Evolutionary conservation across 35 echinoderm and acorn worm genomes (phyloP).

Genomic region (Anneissia japonica): DNA sequence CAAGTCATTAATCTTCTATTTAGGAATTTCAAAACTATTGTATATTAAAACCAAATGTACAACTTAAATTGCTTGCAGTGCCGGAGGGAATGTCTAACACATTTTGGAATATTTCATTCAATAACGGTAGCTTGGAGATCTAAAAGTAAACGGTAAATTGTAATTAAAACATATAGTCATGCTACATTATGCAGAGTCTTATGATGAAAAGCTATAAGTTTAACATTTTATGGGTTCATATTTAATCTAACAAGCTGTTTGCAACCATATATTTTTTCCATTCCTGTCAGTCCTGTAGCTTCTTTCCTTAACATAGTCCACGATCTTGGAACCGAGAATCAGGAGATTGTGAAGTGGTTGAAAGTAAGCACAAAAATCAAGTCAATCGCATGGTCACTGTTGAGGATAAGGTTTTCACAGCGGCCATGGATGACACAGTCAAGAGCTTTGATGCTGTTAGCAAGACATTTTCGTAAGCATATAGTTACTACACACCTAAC

Average conservation of each 20-base stretch:
- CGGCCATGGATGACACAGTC: constrained; percentile 43
- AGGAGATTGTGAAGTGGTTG: constrained; percentile 8
- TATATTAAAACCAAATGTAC: too few species aligned
- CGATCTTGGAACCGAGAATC: constrained; percentile 32
- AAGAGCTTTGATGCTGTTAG: constrained; percentile 18
- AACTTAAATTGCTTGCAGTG: too few species aligned
- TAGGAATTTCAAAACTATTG: too few species aligned
- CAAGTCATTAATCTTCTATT: too few species aligned
- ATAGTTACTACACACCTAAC: not conserved
- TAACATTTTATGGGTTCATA: too few species aligned
- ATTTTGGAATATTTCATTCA: too few species aligned
- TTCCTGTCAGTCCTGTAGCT: not conserved
- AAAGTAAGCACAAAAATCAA: constrained; percentile 33
- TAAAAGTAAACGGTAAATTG: too few species aligned
- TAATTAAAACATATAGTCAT: too few species aligned
- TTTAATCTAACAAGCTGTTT: not conserved
- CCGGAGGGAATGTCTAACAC: too few species aligned
- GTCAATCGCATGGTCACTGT: constrained; percentile 17
- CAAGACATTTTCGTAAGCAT: constrained; percentile 29
- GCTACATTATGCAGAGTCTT: too few species aligned
- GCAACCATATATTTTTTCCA: not conserved
- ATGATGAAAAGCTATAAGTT: too few species aligned
- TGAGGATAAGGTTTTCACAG: not conserved
- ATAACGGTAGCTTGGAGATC: too few species aligned
- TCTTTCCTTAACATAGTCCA: constrained; percentile 23